These are phyloP conservation scores for Chloroceryle aenea DNA, from an alignment of 2,113 vertebrate species.

Conservation along the genomic window DNA sequence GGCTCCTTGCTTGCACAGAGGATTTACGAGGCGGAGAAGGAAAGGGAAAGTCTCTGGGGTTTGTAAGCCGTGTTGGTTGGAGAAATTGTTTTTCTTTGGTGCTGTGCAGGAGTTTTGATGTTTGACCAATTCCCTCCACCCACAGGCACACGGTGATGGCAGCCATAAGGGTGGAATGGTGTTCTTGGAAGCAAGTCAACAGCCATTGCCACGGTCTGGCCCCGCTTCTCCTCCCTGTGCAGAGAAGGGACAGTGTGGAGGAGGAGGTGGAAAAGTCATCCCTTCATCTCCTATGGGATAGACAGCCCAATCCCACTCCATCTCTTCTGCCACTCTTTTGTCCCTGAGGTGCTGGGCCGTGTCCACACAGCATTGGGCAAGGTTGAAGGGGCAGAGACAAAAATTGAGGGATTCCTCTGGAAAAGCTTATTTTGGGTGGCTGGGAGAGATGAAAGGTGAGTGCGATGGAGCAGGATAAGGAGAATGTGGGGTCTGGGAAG, in stretches of 20 bases:
- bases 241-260: not conserved
- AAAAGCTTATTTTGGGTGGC: not conserved
- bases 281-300: not conserved
- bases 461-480: not conserved
- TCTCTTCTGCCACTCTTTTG: not conserved
- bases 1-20: not conserved
- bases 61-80: not conserved
- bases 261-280: not conserved
- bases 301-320: not conserved
- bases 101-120: not conserved
- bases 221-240: not conserved
- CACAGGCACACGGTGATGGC: not conserved
- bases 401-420: not conserved
- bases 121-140: not conserved
- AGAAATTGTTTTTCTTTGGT: not conserved
- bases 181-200: not conserved
- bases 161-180: not conserved
- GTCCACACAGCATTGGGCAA: not conserved
- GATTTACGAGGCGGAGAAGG: not conserved
- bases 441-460: not conserved
- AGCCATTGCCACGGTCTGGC: fast-evolving
- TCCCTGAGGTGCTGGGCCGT: not conserved
- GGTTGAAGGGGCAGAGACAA: not conserved
- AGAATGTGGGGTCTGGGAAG: not conserved
- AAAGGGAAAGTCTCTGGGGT: not conserved